phyloP scores from a whole-genome alignment of 2,113 vertebrate species.

The Ivindomyrus marchei region DNA sequence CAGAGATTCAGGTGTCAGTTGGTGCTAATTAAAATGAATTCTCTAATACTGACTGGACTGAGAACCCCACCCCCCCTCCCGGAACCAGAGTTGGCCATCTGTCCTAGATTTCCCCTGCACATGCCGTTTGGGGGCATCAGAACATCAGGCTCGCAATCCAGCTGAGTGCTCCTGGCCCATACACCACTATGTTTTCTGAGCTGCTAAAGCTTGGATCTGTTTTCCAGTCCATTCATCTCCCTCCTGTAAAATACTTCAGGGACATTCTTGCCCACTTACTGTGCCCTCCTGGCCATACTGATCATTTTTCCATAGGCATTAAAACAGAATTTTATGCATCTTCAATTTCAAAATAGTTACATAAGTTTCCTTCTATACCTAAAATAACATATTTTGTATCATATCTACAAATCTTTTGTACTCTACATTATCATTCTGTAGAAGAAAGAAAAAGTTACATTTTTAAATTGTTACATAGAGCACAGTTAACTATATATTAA shows the following conservation, averaged over 20 bases:
- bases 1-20: neutral
- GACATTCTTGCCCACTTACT: neutral
- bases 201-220: neutral
- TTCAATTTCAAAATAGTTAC: neutral
- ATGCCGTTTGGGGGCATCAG: neutral
- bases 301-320: neutral
- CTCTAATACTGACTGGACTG: neutral
- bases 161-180: neutral
- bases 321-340: neutral
- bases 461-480: neutral
- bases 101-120: neutral
- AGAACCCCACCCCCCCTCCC: neutral
- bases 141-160: neutral
- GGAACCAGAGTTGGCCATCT: neutral
- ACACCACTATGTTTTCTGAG: neutral
- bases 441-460: neutral
- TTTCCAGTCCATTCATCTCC: neutral
- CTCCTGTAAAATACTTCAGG: neutral
- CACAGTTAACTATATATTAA: neutral
- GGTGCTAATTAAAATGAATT: neutral
- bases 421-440: neutral
- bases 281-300: neutral
- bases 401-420: neutral
- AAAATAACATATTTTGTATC: neutral
- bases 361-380: neutral